phyloP scores from a whole-genome alignment of 1,140 invertebrate genomes.

The Macrosteles quadrilineatus region DNA sequence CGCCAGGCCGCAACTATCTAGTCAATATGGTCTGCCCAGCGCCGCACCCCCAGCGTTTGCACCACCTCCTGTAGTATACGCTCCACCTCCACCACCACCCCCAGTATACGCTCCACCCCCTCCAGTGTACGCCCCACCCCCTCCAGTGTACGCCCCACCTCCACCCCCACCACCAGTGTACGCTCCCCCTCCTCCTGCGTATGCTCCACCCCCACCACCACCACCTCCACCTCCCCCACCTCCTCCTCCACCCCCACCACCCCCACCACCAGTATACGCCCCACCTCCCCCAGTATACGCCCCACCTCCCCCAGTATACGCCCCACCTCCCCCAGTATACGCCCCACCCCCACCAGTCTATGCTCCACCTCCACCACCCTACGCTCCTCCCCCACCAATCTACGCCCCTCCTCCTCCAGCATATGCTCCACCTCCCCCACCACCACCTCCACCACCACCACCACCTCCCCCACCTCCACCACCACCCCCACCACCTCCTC shows the following conservation, averaged over 20 bases:
- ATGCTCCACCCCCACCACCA: not conserved
- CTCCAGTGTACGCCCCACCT: not conserved
- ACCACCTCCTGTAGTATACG: not conserved
- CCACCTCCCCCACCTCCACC: not conserved
- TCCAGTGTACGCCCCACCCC: slow-evolving; percentile 9
- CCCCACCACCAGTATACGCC: not conserved
- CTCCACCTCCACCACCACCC: not conserved
- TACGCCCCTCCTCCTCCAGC: not conserved
- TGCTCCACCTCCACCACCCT: not conserved
- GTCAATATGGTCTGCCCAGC: not conserved
- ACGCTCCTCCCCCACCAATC: not conserved
- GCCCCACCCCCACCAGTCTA: not conserved
- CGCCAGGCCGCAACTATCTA: not conserved
- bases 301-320: not conserved
- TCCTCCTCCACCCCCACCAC: not conserved
- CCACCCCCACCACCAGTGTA: not conserved
- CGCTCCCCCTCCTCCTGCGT: not conserved
- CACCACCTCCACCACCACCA: not conserved
- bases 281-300: not conserved
- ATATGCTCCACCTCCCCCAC: not conserved
- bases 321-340: not conserved
- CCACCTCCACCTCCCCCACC: not conserved
- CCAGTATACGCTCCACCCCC: not conserved
- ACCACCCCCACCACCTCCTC: not conserved
- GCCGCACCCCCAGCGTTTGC: not conserved